Evolutionary conservation across 2,113 vertebrate genomes (phyloP).

Genomic region (Macaca mulatta): DNA sequence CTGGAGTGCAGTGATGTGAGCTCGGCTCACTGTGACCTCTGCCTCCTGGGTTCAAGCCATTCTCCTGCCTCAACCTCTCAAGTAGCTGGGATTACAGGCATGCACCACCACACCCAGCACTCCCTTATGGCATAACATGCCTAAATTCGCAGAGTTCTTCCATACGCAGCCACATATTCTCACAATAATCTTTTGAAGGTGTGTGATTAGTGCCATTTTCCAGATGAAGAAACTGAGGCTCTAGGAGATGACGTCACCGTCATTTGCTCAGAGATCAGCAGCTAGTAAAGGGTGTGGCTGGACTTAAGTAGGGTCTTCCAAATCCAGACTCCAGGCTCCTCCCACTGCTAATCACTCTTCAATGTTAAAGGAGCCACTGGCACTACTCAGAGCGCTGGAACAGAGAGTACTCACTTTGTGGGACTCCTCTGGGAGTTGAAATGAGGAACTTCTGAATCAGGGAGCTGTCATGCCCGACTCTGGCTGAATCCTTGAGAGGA

Average conservation of each 20-base stretch:
- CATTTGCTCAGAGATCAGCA: neutral
- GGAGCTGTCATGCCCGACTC: neutral
- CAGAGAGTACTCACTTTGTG: too few relatives aligned
- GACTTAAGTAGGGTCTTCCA: neutral
- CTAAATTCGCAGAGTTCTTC: neutral
- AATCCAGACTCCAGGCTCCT: neutral
- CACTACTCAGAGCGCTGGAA: too few relatives aligned
- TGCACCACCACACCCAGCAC: neutral
- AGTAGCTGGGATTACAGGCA: too few relatives aligned
- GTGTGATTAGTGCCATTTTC: neutral
- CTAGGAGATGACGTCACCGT: neutral
- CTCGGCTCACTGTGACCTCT: too few relatives aligned
- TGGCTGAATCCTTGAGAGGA: neutral
- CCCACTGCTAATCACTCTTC: neutral
- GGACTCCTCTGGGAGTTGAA: neutral
- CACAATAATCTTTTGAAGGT: neutral
- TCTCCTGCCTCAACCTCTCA: too few relatives aligned
- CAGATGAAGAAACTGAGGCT: neutral
- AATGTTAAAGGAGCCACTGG: fast-evolving
- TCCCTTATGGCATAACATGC: neutral
- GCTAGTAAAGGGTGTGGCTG: neutral
- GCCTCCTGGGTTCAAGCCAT: too few relatives aligned
- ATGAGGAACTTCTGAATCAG: neutral
- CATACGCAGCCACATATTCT: neutral
- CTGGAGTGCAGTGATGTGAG: too few relatives aligned